Evolutionary conservation across 2,888 invertebrate species (phyloP).

Genomic region (Scaptomyza cyrtandrae): DNA sequence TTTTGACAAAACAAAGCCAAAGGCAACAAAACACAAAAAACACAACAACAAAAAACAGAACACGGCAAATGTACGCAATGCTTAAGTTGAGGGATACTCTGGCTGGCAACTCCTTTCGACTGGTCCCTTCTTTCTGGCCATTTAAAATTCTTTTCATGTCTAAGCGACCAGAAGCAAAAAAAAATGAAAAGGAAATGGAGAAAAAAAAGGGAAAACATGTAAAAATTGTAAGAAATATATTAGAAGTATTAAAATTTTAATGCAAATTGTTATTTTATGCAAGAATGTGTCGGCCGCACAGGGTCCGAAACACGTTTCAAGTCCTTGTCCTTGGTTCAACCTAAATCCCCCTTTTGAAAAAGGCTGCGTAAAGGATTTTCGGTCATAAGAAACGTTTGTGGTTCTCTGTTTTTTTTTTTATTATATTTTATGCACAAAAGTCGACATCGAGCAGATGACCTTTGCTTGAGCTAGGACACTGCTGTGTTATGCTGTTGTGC

Average conservation of each 20-base stretch:
- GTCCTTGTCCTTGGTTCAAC: constrained; percentile 49
- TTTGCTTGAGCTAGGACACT: constrained; percentile 49
- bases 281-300: constrained; percentile 62
- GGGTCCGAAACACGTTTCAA: constrained; percentile 41
- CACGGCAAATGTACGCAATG: constrained; percentile 36
- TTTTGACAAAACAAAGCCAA: constrained; percentile 62
- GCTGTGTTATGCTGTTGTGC: constrained; percentile 42
- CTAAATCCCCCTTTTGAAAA: constrained; percentile 71
- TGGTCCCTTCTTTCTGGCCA: constrained; percentile 40
- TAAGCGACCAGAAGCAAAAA: constrained; percentile 64
- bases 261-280: constrained; percentile 80
- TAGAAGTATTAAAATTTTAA: constrained; percentile 78
- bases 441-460: constrained; percentile 49
- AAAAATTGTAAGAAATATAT: constrained; percentile 68
- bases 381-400: constrained; percentile 62
- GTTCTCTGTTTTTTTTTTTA: constrained; percentile 41
- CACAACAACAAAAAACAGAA: constrained; percentile 40
- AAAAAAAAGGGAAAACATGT: constrained; percentile 36
- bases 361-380: constrained; percentile 76
- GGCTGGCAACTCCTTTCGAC: constrained; percentile 45
- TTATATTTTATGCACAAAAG: constrained; percentile 51
- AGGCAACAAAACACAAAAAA: constrained; percentile 38
- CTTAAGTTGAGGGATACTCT: constrained; percentile 33
- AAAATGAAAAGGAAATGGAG: constrained; percentile 25
- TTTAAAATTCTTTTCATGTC: constrained; percentile 80